phyloP scores from a whole-genome alignment of 2,113 vertebrate genomes.

The Pitta sordida region DNA sequence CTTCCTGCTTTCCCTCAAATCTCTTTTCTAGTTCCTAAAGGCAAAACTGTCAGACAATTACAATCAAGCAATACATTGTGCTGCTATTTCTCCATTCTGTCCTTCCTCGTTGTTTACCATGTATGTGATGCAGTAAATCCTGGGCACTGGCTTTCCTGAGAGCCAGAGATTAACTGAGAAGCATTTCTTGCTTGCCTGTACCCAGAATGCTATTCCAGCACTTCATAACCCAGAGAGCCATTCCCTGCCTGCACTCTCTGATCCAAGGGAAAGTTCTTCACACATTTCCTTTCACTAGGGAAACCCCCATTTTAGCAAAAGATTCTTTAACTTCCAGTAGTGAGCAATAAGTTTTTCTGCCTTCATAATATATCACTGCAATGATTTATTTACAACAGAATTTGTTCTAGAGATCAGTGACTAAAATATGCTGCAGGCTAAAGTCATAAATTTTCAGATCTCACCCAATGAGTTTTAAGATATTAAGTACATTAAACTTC shows the following conservation, averaged over 20 bases:
- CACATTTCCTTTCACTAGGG: not conserved
- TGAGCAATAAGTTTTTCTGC: not conserved
- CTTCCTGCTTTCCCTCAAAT: not conserved
- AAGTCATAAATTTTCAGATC: not conserved
- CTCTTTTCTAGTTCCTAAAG: not conserved
- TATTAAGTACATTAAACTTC: not conserved
- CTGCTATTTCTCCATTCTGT: not conserved
- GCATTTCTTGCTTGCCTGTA: not conserved
- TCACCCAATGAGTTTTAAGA: not conserved
- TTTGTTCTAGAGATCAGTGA: not conserved
- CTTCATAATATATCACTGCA: not conserved
- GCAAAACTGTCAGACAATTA: not conserved
- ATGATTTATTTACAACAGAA: slow-evolving; percentile 3
- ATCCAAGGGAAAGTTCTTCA: not conserved
- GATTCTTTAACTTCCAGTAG: not conserved
- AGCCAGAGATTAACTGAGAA: not conserved
- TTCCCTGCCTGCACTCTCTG: not conserved
- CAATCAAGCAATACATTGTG: not conserved
- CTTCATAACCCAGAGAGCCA: not conserved
- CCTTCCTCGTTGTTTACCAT: not conserved
- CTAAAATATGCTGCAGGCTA: not conserved
- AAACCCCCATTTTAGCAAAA: not conserved
- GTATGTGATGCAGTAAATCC: not conserved
- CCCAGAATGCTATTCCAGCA: not conserved
- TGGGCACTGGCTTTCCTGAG: not conserved